Percentiles rank a stretch among this genome's conserved stretches.
Conservation (phyloP, 1,140 invertebrate genomes). For the Probaryconus sp. region DNA sequence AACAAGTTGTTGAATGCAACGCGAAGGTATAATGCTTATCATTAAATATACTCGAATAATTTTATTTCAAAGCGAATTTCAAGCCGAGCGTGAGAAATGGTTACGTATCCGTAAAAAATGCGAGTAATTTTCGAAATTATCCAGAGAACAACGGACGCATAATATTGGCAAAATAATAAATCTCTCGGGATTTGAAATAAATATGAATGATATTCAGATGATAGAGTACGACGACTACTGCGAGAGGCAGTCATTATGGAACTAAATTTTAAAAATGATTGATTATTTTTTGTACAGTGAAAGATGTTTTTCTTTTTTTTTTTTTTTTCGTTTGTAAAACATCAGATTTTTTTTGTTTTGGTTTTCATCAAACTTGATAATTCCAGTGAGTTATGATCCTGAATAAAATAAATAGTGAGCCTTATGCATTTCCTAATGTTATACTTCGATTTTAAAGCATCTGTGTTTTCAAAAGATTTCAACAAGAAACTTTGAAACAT, state of each 20-base stretch:
- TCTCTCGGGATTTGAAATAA: conserved; percentile 14
- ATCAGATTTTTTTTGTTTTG: too few species aligned
- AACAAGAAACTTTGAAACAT: too few species aligned
- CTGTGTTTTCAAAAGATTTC: too few species aligned
- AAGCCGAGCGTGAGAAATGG: background rate
- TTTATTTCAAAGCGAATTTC: conserved; percentile 13
- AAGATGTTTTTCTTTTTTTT: background rate
- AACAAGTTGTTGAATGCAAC: conserved; percentile 26
- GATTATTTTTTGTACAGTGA: too few species aligned
- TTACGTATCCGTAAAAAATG: background rate
- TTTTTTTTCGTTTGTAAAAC: background rate
- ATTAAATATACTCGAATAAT: background rate
- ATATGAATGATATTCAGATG: conserved; percentile 4
- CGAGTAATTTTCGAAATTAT: background rate
- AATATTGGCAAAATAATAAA: conserved; percentile 24
- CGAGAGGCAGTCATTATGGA: background rate
- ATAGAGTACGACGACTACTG: background rate
- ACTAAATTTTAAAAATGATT: too few species aligned
- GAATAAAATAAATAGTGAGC: too few species aligned
- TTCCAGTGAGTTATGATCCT: too few species aligned
- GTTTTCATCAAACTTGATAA: too few species aligned
- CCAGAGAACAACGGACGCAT: background rate
- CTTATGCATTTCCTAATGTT: too few species aligned
- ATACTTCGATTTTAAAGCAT: too few species aligned
- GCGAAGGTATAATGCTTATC: conserved; percentile 23